Percentiles rank a stretch among this genome's conserved stretches.
phyloP scores from a whole-genome alignment of 2,797 vertebrate genomes.

The Chelonia mydas region DNA sequence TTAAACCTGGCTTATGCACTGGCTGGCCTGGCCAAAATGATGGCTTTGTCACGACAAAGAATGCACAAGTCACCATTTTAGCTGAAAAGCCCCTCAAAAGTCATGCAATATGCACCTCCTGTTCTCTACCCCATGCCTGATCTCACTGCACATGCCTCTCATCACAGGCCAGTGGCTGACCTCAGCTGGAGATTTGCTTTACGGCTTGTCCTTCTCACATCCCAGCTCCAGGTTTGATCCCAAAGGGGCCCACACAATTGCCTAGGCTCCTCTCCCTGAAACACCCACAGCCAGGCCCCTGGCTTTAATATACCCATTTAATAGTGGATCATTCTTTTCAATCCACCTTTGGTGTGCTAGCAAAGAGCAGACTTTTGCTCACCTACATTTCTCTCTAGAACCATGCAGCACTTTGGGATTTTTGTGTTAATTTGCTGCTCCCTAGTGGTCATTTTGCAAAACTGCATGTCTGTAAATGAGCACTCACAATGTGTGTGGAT shows the following conservation, averaged over 20 bases:
- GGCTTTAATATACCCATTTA: neutral
- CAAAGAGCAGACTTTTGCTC: neutral
- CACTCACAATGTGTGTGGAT: neutral
- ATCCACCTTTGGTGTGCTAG: fast-evolving
- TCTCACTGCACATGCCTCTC: neutral
- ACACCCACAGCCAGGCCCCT: neutral
- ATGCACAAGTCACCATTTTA: neutral
- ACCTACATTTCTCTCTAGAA: fast-evolving
- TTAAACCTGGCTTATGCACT: neutral
- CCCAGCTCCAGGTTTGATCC: neutral
- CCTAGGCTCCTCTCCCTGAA: neutral
- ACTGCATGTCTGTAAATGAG: neutral
- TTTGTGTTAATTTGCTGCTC: neutral
- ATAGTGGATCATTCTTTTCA: neutral
- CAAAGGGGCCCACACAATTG: neutral
- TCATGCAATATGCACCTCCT: neutral
- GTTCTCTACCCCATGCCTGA: neutral
- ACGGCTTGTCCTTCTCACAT: neutral
- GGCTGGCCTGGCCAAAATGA: too few relatives aligned
- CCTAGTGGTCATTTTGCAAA: neutral
- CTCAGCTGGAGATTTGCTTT: neutral
- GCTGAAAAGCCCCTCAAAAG: neutral
- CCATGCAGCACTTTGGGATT: fast-evolving
- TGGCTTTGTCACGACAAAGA: neutral
- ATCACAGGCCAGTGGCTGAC: neutral